Conservation (phyloP, 2,797 vertebrate species). For the Oryzias dopingdopingensis region DNA sequence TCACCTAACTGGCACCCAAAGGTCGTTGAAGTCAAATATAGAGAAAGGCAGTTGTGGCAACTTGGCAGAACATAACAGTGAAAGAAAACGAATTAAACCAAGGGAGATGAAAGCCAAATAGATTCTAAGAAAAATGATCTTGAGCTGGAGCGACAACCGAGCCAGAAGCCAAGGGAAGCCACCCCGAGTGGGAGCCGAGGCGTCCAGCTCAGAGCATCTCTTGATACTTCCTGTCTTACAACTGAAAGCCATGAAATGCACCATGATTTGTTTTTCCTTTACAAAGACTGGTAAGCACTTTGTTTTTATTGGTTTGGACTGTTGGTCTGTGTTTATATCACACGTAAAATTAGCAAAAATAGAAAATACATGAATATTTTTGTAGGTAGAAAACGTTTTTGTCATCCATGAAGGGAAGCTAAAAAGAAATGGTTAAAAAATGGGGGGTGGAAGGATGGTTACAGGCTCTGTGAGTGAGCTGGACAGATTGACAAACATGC, state of each 20-base stretch:
- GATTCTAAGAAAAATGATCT: constrained; percentile 46
- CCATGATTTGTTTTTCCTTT: constrained; percentile 71
- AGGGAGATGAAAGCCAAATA: constrained; percentile 56
- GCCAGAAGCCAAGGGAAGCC: constrained; percentile 38
- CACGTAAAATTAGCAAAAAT: constrained; percentile 30
- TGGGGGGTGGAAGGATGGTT: constrained; percentile 7
- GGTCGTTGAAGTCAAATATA: constrained; percentile 31
- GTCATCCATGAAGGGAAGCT: constrained; percentile 33
- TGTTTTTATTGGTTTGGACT: constrained; percentile 60
- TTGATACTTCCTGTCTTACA: constrained; percentile 73
- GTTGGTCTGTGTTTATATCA: constrained; percentile 67
- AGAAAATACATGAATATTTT: constrained; percentile 69
- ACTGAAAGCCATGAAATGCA: constrained; percentile 82
- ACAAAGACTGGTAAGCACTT: constrained; percentile 71
- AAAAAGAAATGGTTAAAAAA: constrained; percentile 1
- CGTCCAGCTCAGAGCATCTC: constrained; percentile 48
- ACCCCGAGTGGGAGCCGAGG: constrained; percentile 39
- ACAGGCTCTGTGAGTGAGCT: constrained; percentile 18
- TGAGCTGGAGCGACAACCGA: constrained; percentile 52
- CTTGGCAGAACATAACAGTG: constrained; percentile 35
- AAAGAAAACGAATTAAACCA: constrained; percentile 38
- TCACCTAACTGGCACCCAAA: constrained; percentile 34
- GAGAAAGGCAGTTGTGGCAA: constrained; percentile 24
- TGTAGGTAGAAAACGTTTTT: constrained; percentile 63
- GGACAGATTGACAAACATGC: constrained; percentile 17